Evolutionary conservation across 2,888 invertebrate genomes (phyloP), one percentile per base, ranked within the genome.

Genomic region (Himalopsyche japonica): DNA sequence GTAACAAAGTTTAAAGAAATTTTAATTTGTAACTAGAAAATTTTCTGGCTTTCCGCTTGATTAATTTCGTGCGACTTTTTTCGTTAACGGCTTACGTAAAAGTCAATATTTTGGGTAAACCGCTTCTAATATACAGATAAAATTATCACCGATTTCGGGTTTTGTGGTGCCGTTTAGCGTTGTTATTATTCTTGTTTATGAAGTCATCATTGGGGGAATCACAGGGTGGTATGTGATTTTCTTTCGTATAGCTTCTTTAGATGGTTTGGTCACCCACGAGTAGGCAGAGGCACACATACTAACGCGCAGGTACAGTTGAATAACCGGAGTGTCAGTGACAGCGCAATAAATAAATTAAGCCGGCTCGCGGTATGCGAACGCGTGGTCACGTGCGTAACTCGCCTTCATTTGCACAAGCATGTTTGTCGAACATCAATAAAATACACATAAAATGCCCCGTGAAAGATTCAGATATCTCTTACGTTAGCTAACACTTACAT

Each of bases 341-440:
- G 48, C 80, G 48, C 34, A 80, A 48, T 80, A 80, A 49, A 80
- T 80, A 80, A 48, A 49, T 80, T 70, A 27, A 70, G 70, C 27
- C 70, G 70, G 15, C n/a, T 70, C 27, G 70, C 70, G 70, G 70
- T 70, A 49, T 80, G 80, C 32, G 48, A 37, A 57, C 81, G 49
- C 57, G 81, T 81, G 81, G 81, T 81, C 81, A 81, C 64, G 81
- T 81, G 81, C 81, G 81, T 81, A 80, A 80, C 80, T 48, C 80
- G 49, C 49, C 80, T 47, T 20, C 70, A 27, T 70, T 70, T 70
- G 15, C 27, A 70, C 27, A 70, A 70, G 7, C 27, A 27, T 70
- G 27, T 27, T 70, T 27, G 70, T 27, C 27, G 70, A 27, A 8
- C 70, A 70, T 70, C 7, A 37, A 37, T 5, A 43, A 43, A 43